These are phyloP conservation scores for Incurvaria masculella DNA, from an alignment of 2,888 invertebrate species.

Conservation along the genomic window DNA sequence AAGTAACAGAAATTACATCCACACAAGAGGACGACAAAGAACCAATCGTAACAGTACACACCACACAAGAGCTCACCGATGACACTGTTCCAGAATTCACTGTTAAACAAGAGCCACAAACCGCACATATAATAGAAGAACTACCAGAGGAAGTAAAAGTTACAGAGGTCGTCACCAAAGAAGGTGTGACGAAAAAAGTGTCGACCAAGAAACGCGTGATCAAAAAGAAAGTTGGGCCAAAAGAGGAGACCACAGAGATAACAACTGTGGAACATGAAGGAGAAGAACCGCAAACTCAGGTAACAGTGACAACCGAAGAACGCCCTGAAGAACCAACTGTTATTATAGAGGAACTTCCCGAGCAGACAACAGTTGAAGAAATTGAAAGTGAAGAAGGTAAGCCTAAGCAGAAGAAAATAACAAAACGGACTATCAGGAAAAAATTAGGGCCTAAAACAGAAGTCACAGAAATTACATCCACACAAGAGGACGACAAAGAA, in stretches of 20 bases:
- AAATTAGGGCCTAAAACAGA: constrained; percentile 27
- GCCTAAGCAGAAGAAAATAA: constrained; percentile 6
- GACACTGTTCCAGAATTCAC: constrained; percentile 18
- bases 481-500: constrained; percentile 39
- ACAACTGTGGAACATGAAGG: constrained; percentile 21
- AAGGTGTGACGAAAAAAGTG: constrained; percentile 1
- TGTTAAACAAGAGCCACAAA: constrained; percentile 15
- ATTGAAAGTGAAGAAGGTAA: constrained; percentile 12
- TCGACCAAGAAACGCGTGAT: constrained; percentile 23
- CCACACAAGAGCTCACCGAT: constrained; percentile 22
- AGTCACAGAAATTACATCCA: constrained; percentile 40
- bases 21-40: constrained; percentile 18
- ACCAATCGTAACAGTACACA: constrained; percentile 22
- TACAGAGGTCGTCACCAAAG: constrained; percentile 11
- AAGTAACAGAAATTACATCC: constrained; percentile 20
- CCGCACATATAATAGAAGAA: constrained; percentile 14
- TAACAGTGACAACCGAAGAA: constrained; percentile 18
- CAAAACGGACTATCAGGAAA: constrained; percentile 28
- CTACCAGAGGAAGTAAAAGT: constrained; percentile 18
- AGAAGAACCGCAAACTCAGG: constrained; percentile 26
- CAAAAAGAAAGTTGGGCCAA: constrained; percentile 30
- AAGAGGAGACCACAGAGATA: constrained; percentile 33
- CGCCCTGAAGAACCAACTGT: background rate
- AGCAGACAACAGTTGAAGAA: background rate
- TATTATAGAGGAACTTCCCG: background rate